Base-by-base conservation (phyloP, 37 sponge, comb jelly and placozoan genomes). In the Eunapius fragilis region DNA sequence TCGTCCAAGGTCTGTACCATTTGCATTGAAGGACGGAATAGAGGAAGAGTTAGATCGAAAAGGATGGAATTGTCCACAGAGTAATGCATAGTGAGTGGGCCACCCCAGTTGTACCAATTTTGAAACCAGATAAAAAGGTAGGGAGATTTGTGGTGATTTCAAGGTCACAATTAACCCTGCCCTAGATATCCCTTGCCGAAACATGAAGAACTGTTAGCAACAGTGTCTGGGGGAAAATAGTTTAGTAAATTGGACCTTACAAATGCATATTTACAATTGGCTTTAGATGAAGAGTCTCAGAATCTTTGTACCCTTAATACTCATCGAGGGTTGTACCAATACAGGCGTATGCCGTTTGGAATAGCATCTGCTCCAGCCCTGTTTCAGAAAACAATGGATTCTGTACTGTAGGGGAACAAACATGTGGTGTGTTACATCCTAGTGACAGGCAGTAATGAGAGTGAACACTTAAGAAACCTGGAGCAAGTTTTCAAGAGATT, bases 251-350 rank as follows among this genome's bases (percentile, higher is more conserved):
- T 90, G 37, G 90, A 90, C 70, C 68, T 90, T 2, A 80, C 41
- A 35, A 69, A 70, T 31, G 90, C 89, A 28, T 89, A 84, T 37
- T 48, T 71, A 67, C 77, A 89, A 4, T n/a, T 89, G 26, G 27
- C 25, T 31, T 17, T 89, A 26, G 73, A 41, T 37, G 75, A 77
- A 17, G 89, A 83, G 35, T 86, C 77, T 69, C 41, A 48, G n/a
- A n/a, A n/a, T n/a, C n/a, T n/a, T n/a, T n/a, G n/a, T n/a, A 85
- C 86, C 11, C n/a, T 90, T 25, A 90, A 90, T 81, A 90, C 90
- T 25, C 90, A 90, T 37, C n/a, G 37, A 30, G 90, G 90, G 30
- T 37, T 84, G 25, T 84, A 85, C 47, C 70, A 32, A 79, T 79
- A 79, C 80, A 79, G 3, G 25, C 80, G 80, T 12, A 27, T 79